Conservation (phyloP, 2,797 vertebrate genomes). For the Myotis vivesi region DNA sequence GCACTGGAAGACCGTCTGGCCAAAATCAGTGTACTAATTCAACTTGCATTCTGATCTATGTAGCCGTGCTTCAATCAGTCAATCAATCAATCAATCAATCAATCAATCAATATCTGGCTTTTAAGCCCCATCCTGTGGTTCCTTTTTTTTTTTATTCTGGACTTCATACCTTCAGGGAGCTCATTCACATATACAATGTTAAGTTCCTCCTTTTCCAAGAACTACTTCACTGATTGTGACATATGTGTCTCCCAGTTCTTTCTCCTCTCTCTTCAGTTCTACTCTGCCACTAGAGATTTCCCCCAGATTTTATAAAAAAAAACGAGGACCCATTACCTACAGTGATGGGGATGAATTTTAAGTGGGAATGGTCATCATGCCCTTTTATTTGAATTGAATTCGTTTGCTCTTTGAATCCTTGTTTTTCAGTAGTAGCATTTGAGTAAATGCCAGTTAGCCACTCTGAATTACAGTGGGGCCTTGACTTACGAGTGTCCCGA, state of each 20-base stretch:
- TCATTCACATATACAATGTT: neutral
- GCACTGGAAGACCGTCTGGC: neutral
- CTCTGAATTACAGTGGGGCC: neutral
- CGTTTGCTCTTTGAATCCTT: slow-evolving; percentile 24
- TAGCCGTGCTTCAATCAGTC: neutral
- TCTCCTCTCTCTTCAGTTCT: slow-evolving; percentile 30
- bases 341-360: slow-evolving; percentile 30
- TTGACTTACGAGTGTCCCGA: too few relatives aligned
- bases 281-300: neutral
- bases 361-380: neutral
- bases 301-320: neutral
- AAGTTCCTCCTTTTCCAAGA: slow-evolving; percentile 34
- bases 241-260: slow-evolving; percentile 35
- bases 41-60: slow-evolving; percentile 14
- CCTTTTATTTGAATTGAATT: slow-evolving; percentile 46
- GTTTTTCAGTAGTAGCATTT: slow-evolving; percentile 43
- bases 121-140: neutral
- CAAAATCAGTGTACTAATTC: slow-evolving; percentile 32
- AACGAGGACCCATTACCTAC: neutral
- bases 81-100: slow-evolving; percentile 37
- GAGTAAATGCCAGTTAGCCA: neutral
- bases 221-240: neutral
- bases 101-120: neutral
- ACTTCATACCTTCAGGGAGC: neutral
- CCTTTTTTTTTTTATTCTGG: slow-evolving; percentile 29